Conservation (phyloP, 2,888 invertebrate species). For the Oxyteleia sp. region DNA sequence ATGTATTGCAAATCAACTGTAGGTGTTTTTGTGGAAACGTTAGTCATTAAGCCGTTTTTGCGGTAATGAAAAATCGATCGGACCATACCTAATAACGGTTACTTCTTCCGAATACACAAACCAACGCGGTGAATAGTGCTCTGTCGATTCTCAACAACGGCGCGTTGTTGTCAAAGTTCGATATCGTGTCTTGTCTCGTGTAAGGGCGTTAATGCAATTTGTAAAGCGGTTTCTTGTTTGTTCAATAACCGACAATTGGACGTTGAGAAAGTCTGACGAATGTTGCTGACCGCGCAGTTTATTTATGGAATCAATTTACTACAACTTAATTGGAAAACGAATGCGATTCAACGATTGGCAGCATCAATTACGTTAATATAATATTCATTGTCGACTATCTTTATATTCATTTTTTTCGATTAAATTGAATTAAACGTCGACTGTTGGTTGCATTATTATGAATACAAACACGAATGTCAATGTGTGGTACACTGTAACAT, state of each 20-base stretch:
- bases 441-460: no score
- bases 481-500: no score
- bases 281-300: slow-evolving; percentile 40
- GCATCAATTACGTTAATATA: slow-evolving; percentile 7
- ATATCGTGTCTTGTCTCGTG: slow-evolving; percentile 41
- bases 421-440: neutral
- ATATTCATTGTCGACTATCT: neutral
- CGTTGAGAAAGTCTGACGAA: slow-evolving; percentile 39
- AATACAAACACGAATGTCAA: no score
- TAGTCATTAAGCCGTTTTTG: no score
- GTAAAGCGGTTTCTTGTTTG: slow-evolving; percentile 57
- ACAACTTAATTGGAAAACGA: slow-evolving; percentile 30
- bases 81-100: no score
- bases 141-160: no score
- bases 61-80: no score
- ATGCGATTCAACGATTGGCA: slow-evolving; percentile 27
- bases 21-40: no score
- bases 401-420: slow-evolving; percentile 6
- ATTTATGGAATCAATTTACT: slow-evolving; percentile 57
- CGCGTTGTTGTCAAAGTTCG: no score
- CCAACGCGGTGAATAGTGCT: no score
- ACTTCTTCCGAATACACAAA: no score
- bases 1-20: no score
- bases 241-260: slow-evolving; percentile 39
- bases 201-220: slow-evolving; percentile 57